Evolutionary conservation across 2,797 vertebrate species (phyloP).

Genomic region (Tokudaia muenninki): DNA sequence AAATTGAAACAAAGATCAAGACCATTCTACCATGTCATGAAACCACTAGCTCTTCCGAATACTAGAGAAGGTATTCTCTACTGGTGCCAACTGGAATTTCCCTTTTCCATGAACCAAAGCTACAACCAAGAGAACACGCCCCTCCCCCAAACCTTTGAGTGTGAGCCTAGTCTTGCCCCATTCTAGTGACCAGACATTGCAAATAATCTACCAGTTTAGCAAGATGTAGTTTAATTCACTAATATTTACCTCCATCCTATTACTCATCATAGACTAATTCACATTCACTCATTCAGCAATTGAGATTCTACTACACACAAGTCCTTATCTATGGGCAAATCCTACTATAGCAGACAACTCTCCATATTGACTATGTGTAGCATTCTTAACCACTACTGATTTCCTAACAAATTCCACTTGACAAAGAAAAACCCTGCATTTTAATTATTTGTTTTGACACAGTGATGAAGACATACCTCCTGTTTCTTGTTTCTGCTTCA

Average conservation of each 20-base stretch:
- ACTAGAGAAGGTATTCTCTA: neutral
- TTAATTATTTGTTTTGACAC: conserved; percentile 76
- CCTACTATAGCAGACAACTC: neutral
- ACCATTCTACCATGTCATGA: conserved; percentile 36
- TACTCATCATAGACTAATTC: conserved; percentile 12
- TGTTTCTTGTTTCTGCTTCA: conserved; percentile 75
- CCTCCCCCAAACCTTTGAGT: neutral
- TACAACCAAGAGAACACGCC: conserved; percentile 63
- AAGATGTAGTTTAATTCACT: neutral
- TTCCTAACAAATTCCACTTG: conserved; percentile 59
- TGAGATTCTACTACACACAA: neutral
- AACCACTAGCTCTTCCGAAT: conserved; percentile 21
- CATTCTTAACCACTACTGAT: conserved; percentile 11
- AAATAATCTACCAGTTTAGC: neutral
- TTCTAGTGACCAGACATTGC: conserved; percentile 45
- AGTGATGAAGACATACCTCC: conserved; percentile 61
- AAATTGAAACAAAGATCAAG: conserved; percentile 78
- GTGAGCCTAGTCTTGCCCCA: neutral
- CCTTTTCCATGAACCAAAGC: neutral
- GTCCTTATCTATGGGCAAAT: neutral
- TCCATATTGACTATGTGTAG: neutral
- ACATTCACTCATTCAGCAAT: conserved; percentile 42
- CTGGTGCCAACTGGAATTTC: neutral
- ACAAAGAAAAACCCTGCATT: conserved; percentile 50
- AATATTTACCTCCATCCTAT: neutral